Conservation (phyloP, 2,797 vertebrate species). For the Sciaenops ocellatus region DNA sequence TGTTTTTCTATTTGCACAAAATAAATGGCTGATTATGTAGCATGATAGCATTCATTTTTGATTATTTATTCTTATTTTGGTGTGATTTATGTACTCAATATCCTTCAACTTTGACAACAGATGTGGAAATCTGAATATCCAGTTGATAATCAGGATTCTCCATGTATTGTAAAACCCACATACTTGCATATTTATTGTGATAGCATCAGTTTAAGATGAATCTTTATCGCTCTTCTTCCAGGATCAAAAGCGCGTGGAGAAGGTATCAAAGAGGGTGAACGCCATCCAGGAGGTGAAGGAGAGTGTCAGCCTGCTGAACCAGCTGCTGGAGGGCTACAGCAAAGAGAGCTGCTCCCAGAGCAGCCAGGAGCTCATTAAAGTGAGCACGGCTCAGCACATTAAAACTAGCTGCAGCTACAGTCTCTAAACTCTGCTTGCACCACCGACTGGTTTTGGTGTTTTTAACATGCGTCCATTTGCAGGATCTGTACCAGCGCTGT, state of each 20-base stretch:
- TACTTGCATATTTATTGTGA: neutral
- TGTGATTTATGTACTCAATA: neutral
- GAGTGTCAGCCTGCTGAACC: constrained; percentile 93
- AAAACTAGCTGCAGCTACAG: neutral
- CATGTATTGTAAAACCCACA: neutral
- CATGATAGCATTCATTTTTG: neutral
- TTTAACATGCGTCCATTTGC: constrained; percentile 44
- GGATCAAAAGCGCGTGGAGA: constrained; percentile 98
- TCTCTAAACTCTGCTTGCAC: neutral
- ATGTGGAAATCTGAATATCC: neutral
- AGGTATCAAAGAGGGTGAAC: constrained; percentile 95
- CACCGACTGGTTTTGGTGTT: neutral
- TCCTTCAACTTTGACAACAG: neutral
- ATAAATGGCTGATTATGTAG: neutral
- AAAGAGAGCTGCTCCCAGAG: constrained; percentile 86
- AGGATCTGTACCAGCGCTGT: constrained; percentile 98
- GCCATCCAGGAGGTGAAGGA: constrained; percentile 98
- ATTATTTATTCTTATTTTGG: neutral
- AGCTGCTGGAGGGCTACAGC: constrained; percentile 93
- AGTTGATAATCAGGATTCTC: neutral
- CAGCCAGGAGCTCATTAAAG: constrained; percentile 97
- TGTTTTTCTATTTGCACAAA: neutral
- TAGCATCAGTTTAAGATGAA: neutral
- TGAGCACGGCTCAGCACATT: constrained; percentile 64
- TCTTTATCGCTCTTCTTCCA: constrained; percentile 42